A percentile compares a stretch with the other conserved stretches of the same genome.
Conservation (phyloP, 1,140 invertebrate species). For the Pseudomyrmex sp. region DNA sequence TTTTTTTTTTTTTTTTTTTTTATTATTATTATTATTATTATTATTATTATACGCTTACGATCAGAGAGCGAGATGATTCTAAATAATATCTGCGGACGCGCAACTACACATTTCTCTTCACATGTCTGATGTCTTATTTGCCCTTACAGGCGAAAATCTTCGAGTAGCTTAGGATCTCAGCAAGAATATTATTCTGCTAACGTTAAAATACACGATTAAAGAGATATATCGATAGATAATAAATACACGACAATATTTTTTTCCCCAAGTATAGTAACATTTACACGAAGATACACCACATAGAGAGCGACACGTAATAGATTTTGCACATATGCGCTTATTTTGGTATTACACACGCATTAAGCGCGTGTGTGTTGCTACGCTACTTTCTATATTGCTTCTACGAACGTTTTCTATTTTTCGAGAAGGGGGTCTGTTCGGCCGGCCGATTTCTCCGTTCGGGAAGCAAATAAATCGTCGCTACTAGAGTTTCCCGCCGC, state of each 20-base stretch:
- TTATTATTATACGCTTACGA: neutral
- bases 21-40: too few species aligned
- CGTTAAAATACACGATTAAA: conserved; percentile 21
- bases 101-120: conserved; percentile 11
- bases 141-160: neutral
- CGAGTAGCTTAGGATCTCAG: conserved; percentile 72
- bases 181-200: neutral
- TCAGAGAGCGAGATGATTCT: conserved; percentile 8
- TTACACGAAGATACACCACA: conserved; percentile 38
- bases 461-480: conserved; percentile 17
- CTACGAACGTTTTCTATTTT: conserved; percentile 70
- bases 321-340: conserved; percentile 1
- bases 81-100: conserved; percentile 19
- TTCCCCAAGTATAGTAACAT: neutral
- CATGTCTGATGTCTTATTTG: neutral
- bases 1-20: too few species aligned
- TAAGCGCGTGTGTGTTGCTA: conserved; percentile 16
- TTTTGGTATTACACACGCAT: conserved; percentile 16
- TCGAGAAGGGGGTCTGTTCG: conserved; percentile 11
- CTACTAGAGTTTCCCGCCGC: conserved; percentile 75
- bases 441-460: neutral
- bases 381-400: conserved; percentile 72
- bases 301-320: conserved; percentile 23
- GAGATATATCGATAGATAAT: conserved; percentile 43
- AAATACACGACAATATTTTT: conserved; percentile 75